Base-by-base conservation (phyloP, 2,113 vertebrate species). In the Urocitellus parryii region DNA sequence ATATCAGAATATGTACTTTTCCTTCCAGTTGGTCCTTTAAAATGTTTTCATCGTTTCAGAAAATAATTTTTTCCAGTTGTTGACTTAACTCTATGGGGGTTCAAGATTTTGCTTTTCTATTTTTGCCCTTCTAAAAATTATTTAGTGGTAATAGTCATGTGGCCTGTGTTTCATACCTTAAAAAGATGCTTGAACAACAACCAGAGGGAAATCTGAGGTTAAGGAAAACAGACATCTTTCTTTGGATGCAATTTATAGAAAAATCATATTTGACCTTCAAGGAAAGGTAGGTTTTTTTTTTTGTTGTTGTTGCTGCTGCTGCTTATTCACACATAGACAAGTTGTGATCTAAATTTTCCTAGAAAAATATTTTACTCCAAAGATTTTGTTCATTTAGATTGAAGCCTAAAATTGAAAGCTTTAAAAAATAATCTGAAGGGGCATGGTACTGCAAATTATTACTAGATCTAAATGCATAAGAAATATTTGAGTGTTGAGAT, bases 121-220 rank as follows among this genome's bases (percentile, higher is more conserved):
- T 90, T 96, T 88, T 96, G 14, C 34, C 81, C 79, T 81, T 80
- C 80, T 61, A n/a, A 94, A 94, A 77, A 94, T 82, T 86, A 91
- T 37, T 85, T 80, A 74, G 53, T 89, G 39, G 34, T 84, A 70
- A 68, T 53, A 84, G 73, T 65, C 51, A 32, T 42, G 14, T 58
- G 39, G 73, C 56, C 77, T 91, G 65, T 67, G 73, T 87, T 92
- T 82, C 95, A 56, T 78, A 51, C 73, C 68, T 78, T 70, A 63
- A 77, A 39, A 53, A 83, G 51, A 74, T 84, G 24, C 58, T 79
- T 93, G 63, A 88, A 93, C 13, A 56, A 24, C 45, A 67, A n/a
- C 82, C 45, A 80, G 70, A 88, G 82, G 78, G 87, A 90, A 95
- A 61, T 84, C 53, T 68, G 37, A 27, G 56, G 4, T 45, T 91